These are phyloP conservation scores for Pomatorhinus ruficollis DNA, from an alignment of 2,113 vertebrate genomes.

Conservation along the genomic window DNA sequence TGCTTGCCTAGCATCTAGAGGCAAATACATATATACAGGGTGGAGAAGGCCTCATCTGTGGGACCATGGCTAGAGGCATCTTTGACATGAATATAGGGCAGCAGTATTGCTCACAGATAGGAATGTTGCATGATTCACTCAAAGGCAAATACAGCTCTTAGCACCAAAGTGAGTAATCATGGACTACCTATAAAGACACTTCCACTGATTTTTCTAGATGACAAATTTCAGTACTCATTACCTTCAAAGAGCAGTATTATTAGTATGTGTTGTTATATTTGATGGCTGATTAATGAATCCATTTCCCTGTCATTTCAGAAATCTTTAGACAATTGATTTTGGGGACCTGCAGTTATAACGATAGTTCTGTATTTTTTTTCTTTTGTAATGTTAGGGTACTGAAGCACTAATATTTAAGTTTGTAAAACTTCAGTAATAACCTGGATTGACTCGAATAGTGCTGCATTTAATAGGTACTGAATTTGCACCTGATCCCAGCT, in stretches of 20 bases:
- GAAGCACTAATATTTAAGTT: not conserved
- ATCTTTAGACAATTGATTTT: not conserved
- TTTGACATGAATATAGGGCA: not conserved
- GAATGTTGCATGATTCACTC: not conserved
- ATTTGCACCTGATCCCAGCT: not conserved
- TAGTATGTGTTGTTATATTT: not conserved
- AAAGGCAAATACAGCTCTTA: not conserved
- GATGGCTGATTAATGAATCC: not conserved
- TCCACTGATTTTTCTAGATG: not conserved
- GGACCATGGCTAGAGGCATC: not conserved
- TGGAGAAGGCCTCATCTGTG: not conserved
- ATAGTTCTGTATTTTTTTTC: not conserved
- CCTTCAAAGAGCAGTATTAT: not conserved
- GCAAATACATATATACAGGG: fast-evolving
- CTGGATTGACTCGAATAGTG: not conserved
- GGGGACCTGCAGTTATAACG: not conserved
- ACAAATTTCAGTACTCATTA: not conserved
- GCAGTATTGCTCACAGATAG: not conserved
- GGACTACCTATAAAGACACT: not conserved
- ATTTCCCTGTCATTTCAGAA: not conserved
- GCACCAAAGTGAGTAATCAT: not conserved
- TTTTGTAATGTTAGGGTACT: not conserved
- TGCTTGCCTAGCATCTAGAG: fast-evolving
- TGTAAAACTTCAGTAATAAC: not conserved
- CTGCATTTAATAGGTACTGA: not conserved